A percentile compares a stretch with the other conserved stretches of the same genome.
Evolutionary conservation across 2,113 vertebrate species (phyloP).

Genomic region (Ceratotherium simum): DNA sequence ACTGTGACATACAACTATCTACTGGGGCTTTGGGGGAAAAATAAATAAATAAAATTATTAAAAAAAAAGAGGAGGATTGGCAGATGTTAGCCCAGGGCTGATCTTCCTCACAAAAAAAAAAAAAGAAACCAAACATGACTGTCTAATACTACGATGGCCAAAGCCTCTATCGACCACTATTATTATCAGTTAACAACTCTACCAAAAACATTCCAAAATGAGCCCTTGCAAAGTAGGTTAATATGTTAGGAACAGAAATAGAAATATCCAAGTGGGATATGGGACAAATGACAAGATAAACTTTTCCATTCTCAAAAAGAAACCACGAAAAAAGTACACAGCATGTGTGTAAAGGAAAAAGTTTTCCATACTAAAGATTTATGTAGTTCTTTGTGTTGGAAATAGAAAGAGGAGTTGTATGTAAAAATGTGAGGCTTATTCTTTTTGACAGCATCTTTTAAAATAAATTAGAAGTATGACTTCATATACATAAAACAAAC

Average conservation of each 20-base stretch:
- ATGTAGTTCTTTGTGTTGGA: slow-evolving; percentile 12
- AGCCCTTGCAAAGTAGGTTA: background rate
- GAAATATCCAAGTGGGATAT: background rate
- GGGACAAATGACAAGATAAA: background rate
- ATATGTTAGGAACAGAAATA: background rate
- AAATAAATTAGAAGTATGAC: background rate
- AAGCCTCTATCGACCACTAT: background rate
- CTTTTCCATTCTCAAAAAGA: background rate
- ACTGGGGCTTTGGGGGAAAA: too few species aligned
- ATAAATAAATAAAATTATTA: too few species aligned
- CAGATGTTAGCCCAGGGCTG: too few species aligned
- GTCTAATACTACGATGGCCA: background rate
- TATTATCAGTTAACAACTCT: background rate
- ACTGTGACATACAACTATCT: too few species aligned
- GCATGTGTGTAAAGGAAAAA: background rate
- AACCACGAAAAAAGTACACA: background rate
- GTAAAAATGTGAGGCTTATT: background rate
- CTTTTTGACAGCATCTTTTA: background rate
- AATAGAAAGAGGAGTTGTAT: background rate
- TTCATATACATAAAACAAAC: background rate
- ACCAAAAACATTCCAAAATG: background rate
- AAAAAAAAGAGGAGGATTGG: too few species aligned
- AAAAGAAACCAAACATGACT: background rate
- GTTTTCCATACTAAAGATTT: background rate
- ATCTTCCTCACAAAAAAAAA: too few species aligned